These are phyloP conservation scores for Pontoporia blainvillei DNA, from an alignment of 2,113 vertebrate genomes.

Conservation along the genomic window DNA sequence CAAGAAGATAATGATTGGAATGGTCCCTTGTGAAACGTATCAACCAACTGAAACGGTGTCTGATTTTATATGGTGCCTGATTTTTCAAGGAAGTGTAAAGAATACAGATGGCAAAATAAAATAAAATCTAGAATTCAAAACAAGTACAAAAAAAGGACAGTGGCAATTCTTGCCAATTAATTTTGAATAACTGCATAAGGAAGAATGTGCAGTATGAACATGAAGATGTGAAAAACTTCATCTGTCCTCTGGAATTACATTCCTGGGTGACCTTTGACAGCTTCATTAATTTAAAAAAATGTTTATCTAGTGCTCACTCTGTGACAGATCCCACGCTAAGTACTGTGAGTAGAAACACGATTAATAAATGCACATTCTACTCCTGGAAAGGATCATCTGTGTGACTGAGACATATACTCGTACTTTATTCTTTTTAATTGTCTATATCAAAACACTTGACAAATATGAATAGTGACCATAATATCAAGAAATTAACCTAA, in stretches of 20 bases:
- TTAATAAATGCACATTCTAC: background rate
- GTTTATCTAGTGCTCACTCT: background rate
- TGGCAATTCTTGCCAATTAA: background rate
- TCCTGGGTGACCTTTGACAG: background rate
- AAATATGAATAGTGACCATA: background rate
- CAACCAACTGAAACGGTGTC: background rate
- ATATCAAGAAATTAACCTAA: background rate
- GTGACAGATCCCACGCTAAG: background rate
- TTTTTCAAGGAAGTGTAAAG: background rate
- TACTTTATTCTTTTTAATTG: background rate
- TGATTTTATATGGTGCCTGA: background rate
- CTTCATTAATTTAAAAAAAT: background rate
- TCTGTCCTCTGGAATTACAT: background rate
- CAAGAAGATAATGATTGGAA: background rate
- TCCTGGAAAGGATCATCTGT: background rate
- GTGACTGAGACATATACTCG: background rate
- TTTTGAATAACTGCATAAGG: background rate
- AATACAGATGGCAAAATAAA: background rate
- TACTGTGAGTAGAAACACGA: background rate
- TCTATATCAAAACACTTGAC: conserved; percentile 6
- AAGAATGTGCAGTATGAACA: background rate
- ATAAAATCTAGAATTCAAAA: background rate
- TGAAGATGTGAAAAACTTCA: conserved; percentile 2
- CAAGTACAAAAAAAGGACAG: background rate
- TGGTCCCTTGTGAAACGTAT: background rate